Conservation (phyloP, 2,113 vertebrate genomes). For the Erythrolamprus reginae region DNA sequence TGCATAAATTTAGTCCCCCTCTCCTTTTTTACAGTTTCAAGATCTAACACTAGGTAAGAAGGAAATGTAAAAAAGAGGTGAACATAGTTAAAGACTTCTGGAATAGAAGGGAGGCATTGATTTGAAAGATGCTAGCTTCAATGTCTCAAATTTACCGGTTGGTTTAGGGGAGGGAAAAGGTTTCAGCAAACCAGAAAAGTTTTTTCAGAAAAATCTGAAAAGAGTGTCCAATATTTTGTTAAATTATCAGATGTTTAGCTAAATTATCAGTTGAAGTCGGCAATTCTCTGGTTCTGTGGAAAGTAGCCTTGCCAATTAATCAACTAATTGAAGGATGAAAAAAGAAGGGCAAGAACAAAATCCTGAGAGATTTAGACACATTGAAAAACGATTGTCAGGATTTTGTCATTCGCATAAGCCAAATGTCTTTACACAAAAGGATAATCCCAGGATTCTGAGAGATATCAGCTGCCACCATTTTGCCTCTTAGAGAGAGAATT, state of each 20-base stretch:
- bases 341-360: neutral
- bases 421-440: neutral
- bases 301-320: neutral
- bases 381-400: neutral
- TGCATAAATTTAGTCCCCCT: neutral
- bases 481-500: neutral
- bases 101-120: neutral
- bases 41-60: accelerated
- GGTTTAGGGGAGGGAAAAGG: neutral
- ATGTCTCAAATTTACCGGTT: neutral
- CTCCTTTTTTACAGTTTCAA: neutral
- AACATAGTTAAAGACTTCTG: neutral
- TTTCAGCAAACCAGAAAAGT: neutral
- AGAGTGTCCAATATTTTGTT: neutral
- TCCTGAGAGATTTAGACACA: accelerated
- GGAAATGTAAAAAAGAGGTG: neutral
- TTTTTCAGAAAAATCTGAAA: neutral
- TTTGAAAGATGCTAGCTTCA: neutral
- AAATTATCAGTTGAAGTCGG: slow-evolving; percentile 6
- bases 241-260: neutral
- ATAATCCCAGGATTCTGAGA: neutral
- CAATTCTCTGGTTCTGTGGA: neutral
- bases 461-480: neutral
- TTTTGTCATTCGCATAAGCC: neutral
- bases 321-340: slow-evolving; percentile 19